phyloP scores from a whole-genome alignment of 2,888 invertebrate genomes.

The Lasioglossum morio region DNA sequence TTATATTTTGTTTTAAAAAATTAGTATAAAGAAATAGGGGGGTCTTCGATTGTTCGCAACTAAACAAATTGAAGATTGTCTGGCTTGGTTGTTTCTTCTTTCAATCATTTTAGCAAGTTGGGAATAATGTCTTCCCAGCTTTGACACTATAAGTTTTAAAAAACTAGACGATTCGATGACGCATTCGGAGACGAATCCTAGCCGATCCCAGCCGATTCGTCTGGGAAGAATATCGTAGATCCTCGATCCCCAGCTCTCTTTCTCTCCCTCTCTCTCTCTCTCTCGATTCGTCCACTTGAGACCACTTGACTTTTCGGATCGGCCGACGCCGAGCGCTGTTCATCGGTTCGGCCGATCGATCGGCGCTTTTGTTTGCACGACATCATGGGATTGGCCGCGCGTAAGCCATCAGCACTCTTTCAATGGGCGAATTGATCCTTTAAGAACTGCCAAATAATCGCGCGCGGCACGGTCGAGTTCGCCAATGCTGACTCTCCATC shows the following conservation, averaged over 20 bases:
- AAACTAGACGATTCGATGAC: neutral
- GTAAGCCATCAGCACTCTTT: neutral
- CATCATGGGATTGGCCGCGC: conserved; percentile 3
- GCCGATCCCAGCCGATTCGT: neutral
- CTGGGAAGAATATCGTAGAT: neutral
- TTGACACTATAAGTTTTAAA: no score
- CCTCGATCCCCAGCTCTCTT: neutral
- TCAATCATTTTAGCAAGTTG: no score
- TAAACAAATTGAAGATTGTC: no score
- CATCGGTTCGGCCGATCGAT: conserved; percentile 11
- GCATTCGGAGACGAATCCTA: neutral
- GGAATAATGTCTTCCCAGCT: no score
- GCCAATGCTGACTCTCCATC: neutral
- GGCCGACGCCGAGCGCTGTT: conserved; percentile 14
- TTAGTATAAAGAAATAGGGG: no score
- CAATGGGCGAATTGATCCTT: conserved; percentile 26
- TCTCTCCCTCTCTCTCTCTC: neutral
- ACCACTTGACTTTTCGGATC: neutral
- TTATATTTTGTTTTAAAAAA: no score
- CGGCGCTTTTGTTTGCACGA: conserved; percentile 22
- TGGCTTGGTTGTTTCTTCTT: no score
- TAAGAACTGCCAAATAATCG: conserved; percentile 8
- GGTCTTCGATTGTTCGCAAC: no score
- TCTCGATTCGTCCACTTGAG: neutral
- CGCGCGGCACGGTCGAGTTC: neutral